Evolutionary conservation across 2,888 invertebrate genomes (phyloP), one percentile per base, ranked within the genome.

Genomic region (Diarsia mendica): DNA sequence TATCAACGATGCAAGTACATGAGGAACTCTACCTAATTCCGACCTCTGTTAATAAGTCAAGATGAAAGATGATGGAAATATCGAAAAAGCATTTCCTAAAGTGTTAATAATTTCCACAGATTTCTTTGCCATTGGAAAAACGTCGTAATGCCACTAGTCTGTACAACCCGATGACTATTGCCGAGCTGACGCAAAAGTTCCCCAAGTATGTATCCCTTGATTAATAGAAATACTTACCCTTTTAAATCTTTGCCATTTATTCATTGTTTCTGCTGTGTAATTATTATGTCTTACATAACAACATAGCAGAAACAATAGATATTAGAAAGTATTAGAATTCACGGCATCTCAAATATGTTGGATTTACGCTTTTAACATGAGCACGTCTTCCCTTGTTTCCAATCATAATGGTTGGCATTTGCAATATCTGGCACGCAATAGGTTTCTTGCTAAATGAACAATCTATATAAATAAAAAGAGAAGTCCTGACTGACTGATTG

Each of bases 121-220:
- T 98, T 89, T 98, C 98, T 11, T 96, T 98, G 91, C 98, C 99
- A 9, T 97, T 98, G 88, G 99, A 99, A 92, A 98, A 99, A 94
- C 97, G 99, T 64, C 97, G 99, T 83, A 99, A 99, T 92, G 98
- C 98, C 11, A 98, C 98, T 9, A 98, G 98, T 84, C 96, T 99
- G n/a, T 99, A 99, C 96, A 99, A 99, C 90, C 98, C 99, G 11
- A 98, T 98, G 97, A 98, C 98, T 0, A 96, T 99, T n/a, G 93
- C 95, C 2, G 97, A 99, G 87, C 93, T 99, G 60, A 97, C 98
- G 90, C 90, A 96, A 63, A 97, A 97, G 87, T 99, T 98, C 95
- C 97, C 98, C 0, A 97, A 92, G 96, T 96, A 90, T 79, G 90
- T 91, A 77, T 44, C 8, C 44, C 44, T 44, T 44, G 18, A 60